A percentile compares a stretch with the other conserved stretches of the same genome.
These are phyloP conservation scores for Microctonus aethiopoides DNA, from an alignment of 2,888 invertebrate species.

Conservation along the genomic window DNA sequence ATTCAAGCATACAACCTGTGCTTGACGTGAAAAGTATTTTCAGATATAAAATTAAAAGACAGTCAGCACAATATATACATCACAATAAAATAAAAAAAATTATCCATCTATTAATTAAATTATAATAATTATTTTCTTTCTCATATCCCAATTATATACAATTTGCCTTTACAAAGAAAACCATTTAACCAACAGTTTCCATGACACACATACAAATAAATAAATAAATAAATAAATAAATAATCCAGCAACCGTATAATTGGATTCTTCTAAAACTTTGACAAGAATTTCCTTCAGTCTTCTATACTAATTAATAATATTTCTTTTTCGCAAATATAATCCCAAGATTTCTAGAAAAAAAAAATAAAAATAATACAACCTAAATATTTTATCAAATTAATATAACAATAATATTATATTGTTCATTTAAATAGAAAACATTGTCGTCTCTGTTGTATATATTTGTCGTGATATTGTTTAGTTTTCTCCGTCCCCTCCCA, in stretches of 20 bases:
- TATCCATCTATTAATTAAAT: background rate
- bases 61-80: too few relatives aligned
- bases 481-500: background rate
- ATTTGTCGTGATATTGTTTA: background rate
- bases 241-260: constrained; percentile 67
- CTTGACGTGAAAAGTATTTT: too few relatives aligned
- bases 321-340: too few relatives aligned
- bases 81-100: background rate
- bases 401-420: too few relatives aligned
- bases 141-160: background rate
- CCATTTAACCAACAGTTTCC: too few relatives aligned
- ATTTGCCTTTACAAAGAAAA: background rate
- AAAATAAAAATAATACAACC: too few relatives aligned
- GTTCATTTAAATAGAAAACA: background rate
- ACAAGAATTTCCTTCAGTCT: background rate
- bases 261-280: constrained; percentile 53
- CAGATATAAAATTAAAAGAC: too few relatives aligned
- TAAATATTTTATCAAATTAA: too few relatives aligned
- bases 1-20: too few relatives aligned
- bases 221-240: too few relatives aligned
- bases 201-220: too few relatives aligned
- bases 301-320: background rate
- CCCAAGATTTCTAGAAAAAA: too few relatives aligned
- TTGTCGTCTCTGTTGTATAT: background rate
- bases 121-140: background rate